Evolutionary conservation across 2,113 vertebrate genomes (phyloP), one percentile per base, ranked within the genome.

Genomic region (Pelvicachromis taeniatus): DNA sequence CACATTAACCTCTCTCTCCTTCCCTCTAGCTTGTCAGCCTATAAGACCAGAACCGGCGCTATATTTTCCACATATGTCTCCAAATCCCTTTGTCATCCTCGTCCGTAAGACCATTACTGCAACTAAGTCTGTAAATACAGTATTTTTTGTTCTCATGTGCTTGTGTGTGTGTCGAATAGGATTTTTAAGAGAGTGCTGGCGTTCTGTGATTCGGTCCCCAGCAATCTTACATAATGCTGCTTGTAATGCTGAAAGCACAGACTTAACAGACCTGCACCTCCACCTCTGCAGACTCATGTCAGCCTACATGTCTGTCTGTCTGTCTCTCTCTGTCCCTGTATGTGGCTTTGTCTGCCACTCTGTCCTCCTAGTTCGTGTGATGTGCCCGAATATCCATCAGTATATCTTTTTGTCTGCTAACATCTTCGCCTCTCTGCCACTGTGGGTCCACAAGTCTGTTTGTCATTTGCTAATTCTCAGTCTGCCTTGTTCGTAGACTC

Each of bases 241-340:
- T 92, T 90, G 87, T 89, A 81, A 88, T 90, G 68, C 91, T 91
- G 92, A 89, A 75, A 88, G 91, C 84, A 77, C 70, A 80, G 68
- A 87, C 83, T 65, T 52, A 65, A 85, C 85, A 81, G 83, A 78
- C 83, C 77, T 70, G 54, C 70, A 88, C 59, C 83, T 85, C 82
- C 85, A 93, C 85, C 83, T 87, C 91, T 88, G 85, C 85, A 65
- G 86, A 77, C 70, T 79, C 55, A 58, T 78, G 78, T 87, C 83
- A 68, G 54, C 70, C 75, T 63, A 13, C 61, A 45, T 68, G 59
- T 85, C 85, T 68, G 29, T 85, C 85, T 68, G 29, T 81, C 83
- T 77, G n/a, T 81, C 52, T 54, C 33, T 26, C 13, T 73, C 29
- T 59, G 21, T 9, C 17, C 11, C 19, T 13, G 42, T 61, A 23